Percentiles rank a stretch among this genome's conserved stretches.
phyloP scores from a whole-genome alignment of 2,113 vertebrate genomes.

The Bubo blakistoni region DNA sequence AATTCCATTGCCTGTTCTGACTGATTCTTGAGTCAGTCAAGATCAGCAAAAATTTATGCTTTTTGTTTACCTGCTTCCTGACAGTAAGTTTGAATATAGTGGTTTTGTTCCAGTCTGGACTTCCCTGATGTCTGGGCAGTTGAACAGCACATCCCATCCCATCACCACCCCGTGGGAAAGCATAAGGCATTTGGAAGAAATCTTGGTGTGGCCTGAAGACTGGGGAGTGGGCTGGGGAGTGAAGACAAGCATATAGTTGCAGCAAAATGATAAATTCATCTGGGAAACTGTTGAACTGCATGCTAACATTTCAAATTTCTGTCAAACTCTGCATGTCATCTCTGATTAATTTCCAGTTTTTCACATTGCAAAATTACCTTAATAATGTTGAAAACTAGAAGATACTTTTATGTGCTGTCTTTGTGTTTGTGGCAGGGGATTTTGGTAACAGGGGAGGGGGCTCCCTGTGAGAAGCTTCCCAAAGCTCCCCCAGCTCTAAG shows the following conservation, averaged over 20 bases:
- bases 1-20: background rate
- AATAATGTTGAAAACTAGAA: background rate
- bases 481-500: no score
- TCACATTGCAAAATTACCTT: background rate
- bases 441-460: no score
- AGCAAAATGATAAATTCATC: background rate
- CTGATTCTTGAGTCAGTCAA: background rate
- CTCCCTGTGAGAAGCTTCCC: no score
- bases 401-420: background rate
- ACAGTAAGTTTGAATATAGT: background rate
- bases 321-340: background rate
- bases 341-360: background rate
- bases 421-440: no score
- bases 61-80: background rate
- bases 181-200: background rate
- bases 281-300: background rate
- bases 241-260: background rate
- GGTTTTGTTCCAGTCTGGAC: background rate
- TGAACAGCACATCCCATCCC: background rate
- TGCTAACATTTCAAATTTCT: background rate
- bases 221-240: accelerated
- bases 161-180: background rate
- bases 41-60: background rate
- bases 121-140: background rate
- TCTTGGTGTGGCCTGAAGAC: background rate